Evolutionary conservation across 2,797 vertebrate genomes (phyloP).

Genomic region (Poeciliopsis turneri): DNA sequence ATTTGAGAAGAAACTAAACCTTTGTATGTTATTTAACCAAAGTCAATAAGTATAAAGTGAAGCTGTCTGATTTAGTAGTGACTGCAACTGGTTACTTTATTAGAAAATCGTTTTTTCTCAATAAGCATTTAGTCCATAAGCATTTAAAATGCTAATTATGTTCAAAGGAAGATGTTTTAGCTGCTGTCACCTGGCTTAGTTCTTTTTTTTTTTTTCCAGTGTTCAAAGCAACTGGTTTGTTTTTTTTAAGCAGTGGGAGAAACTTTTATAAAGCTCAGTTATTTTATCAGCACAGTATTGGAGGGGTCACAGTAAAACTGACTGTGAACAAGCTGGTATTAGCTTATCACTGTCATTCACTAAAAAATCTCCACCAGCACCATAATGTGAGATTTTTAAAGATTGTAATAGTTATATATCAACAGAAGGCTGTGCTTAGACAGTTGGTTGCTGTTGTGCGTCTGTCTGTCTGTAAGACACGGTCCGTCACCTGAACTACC

Average conservation of each 20-base stretch:
- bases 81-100: neutral
- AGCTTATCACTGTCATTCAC: neutral
- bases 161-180: neutral
- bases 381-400: neutral
- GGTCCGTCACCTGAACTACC: slow-evolving; percentile 31
- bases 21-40: slow-evolving; percentile 35
- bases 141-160: neutral
- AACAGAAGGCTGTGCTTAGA: neutral
- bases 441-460: neutral
- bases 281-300: neutral
- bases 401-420: neutral
- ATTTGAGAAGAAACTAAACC: slow-evolving; percentile 77
- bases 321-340: no score
- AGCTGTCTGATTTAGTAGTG: neutral
- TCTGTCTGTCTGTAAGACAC: neutral
- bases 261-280: neutral
- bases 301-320: neutral
- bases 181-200: neutral
- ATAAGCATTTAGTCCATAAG: neutral
- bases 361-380: no score
- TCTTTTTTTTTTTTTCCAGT: neutral
- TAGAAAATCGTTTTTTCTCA: neutral
- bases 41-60: neutral
- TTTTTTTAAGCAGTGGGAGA: neutral
- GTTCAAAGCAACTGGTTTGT: neutral